phyloP scores from a whole-genome alignment of 2,888 invertebrate genomes.

The Augochlorella aurata region DNA sequence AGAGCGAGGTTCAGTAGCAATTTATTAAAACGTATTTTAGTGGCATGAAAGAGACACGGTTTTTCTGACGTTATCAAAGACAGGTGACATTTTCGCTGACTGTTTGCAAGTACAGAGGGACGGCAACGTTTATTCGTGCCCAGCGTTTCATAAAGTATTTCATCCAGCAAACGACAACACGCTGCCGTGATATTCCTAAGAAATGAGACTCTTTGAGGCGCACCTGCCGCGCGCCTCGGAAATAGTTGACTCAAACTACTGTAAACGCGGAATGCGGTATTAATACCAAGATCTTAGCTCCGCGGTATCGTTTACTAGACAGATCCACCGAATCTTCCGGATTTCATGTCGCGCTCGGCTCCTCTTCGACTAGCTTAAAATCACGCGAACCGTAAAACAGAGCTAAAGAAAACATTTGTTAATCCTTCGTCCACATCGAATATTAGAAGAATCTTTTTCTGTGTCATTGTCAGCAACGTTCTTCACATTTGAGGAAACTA shows the following conservation, averaged over 20 bases:
- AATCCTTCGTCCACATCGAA: neutral
- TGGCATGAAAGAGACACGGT: neutral
- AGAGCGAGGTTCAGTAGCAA: neutral
- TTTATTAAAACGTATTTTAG: neutral
- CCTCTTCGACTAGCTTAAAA: neutral
- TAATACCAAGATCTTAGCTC: constrained; percentile 8
- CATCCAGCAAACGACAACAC: constrained; percentile 3
- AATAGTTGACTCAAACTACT: constrained; percentile 33
- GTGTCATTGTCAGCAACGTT: neutral
- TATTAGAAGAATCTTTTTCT: neutral
- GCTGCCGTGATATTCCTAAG: constrained; percentile 22
- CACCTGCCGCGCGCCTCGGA: neutral
- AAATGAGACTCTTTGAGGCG: constrained; percentile 29
- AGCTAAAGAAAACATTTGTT: neutral
- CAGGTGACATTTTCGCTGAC: neutral
- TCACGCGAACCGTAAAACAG: neutral
- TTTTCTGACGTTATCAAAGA: neutral
- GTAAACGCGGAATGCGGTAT: constrained; percentile 12
- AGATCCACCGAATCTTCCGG: neutral
- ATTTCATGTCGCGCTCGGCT: neutral
- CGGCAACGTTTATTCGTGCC: neutral
- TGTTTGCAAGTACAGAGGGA: neutral
- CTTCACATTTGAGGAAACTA: neutral
- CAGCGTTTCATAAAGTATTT: constrained; percentile 26
- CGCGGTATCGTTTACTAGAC: neutral